Percentiles rank a stretch among this genome's conserved stretches.
These are phyloP conservation scores for Mustela nigripes DNA, from an alignment of 2,113 vertebrate species.

Conservation along the genomic window DNA sequence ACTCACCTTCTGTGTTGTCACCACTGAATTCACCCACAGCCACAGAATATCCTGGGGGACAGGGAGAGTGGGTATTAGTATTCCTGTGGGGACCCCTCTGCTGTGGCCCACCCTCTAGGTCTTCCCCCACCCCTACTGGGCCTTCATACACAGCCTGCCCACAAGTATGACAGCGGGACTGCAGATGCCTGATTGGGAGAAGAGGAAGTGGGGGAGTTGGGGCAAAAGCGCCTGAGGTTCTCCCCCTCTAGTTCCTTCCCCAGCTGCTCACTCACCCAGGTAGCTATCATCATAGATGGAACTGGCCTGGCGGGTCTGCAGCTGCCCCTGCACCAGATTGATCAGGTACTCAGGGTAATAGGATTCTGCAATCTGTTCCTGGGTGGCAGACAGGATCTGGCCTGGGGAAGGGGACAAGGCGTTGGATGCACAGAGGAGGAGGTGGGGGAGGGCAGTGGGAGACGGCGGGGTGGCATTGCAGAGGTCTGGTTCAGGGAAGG, in stretches of 20 bases:
- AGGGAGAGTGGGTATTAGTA: neutral
- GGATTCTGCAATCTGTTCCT: slow-evolving; percentile 90
- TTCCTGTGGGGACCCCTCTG: neutral
- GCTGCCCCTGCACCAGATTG: slow-evolving; percentile 90
- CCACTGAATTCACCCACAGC: slow-evolving; percentile 95
- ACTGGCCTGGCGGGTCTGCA: slow-evolving; percentile 90
- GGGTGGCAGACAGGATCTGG: slow-evolving; percentile 93
- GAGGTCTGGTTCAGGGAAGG: neutral
- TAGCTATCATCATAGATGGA: slow-evolving; percentile 92
- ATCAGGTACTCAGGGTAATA: slow-evolving; percentile 92
- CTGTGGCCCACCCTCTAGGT: neutral
- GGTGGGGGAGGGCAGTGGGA: neutral
- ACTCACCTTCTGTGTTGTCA: slow-evolving; percentile 92
- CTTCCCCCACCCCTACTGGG: neutral
- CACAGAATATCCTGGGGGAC: slow-evolving; percentile 92
- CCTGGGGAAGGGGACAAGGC: slow-evolving; percentile 84
- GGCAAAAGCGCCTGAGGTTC: neutral
- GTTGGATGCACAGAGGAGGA: neutral
- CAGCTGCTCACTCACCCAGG: slow-evolving; percentile 87
- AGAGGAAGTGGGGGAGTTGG: neutral
- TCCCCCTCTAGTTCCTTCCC: neutral
- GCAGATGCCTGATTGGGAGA: neutral
- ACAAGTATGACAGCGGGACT: neutral
- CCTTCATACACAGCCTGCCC: neutral
- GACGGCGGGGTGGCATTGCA: neutral